These are phyloP conservation scores for Pseudorasbora parva DNA, from an alignment of 2,113 vertebrate species.

Conservation along the genomic window DNA sequence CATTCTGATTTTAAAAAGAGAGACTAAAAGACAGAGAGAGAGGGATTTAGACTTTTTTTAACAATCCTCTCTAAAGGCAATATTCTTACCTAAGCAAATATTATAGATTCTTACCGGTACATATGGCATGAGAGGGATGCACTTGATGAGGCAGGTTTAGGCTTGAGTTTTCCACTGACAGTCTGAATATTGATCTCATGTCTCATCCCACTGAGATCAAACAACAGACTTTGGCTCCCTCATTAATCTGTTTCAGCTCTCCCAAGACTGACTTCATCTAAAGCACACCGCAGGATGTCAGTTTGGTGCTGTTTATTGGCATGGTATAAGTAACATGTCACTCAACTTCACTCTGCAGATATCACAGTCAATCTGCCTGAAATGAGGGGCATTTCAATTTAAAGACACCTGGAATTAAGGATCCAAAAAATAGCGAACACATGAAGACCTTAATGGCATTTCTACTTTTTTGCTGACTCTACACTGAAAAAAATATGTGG, in stretches of 20 bases:
- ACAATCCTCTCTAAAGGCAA: background rate
- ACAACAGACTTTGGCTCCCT: slow-evolving; percentile 31
- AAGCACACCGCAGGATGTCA: background rate
- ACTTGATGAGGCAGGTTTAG: slow-evolving; percentile 14
- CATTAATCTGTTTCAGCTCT: slow-evolving; percentile 40
- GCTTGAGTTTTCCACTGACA: slow-evolving; percentile 35
- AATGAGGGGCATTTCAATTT: background rate
- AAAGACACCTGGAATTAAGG: background rate
- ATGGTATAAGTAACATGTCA: background rate
- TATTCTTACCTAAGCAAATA: background rate
- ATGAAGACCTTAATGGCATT: background rate
- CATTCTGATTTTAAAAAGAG: background rate
- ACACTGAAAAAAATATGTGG: background rate
- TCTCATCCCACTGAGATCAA: slow-evolving; percentile 46
- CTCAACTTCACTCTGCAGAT: background rate
- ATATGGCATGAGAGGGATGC: background rate
- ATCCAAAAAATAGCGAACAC: background rate
- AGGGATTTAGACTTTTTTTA: background rate
- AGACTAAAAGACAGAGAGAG: background rate
- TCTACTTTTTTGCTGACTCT: background rate
- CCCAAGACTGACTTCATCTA: background rate
- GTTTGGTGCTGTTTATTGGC: slow-evolving; percentile 11
- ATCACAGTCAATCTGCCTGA: background rate
- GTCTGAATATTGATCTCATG: slow-evolving; percentile 44
- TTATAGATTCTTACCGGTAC: slow-evolving; percentile 9